Evolutionary conservation across 2,888 invertebrate genomes (phyloP).

Genomic region (Parnassius glacialis): DNA sequence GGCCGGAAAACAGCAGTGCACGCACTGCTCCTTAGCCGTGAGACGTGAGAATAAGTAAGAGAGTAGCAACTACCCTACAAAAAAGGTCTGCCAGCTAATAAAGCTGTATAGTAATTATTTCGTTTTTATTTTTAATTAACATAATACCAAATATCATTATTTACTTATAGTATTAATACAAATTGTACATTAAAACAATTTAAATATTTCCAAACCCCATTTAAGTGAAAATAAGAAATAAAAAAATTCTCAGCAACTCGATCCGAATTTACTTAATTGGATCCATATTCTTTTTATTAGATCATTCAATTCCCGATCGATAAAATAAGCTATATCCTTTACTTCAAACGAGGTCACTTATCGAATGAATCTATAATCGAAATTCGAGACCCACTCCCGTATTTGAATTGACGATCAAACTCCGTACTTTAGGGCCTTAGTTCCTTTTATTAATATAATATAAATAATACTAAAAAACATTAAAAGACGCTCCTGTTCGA

Average conservation of each 20-base stretch:
- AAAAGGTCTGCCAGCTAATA: too few species aligned
- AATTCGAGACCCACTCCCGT: conserved; percentile 68
- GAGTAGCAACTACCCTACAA: too few species aligned
- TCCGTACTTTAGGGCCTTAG: conserved; percentile 48
- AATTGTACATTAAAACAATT: too few species aligned
- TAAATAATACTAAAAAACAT: conserved; percentile 51
- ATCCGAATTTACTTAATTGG: conserved; percentile 29
- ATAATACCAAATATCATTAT: too few species aligned
- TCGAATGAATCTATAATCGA: conserved; percentile 78
- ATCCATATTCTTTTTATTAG: conserved; percentile 49
- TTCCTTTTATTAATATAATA: conserved; percentile 49
- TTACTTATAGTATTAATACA: too few species aligned
- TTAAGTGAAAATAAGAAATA: too few species aligned
- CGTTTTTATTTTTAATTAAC: too few species aligned
- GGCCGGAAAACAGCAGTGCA: too few species aligned
- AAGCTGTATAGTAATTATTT: too few species aligned
- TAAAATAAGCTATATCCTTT: conserved; percentile 76
- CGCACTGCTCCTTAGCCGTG: too few species aligned
- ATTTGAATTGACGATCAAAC: conserved; percentile 72
- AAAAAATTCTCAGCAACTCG: not conserved
- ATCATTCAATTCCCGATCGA: conserved; percentile 65
- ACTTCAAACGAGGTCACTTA: conserved; percentile 74
- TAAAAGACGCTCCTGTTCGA: conserved; percentile 71
- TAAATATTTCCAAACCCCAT: too few species aligned
- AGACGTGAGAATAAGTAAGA: too few species aligned